Base-by-base conservation (phyloP, 2,888 invertebrate species). In the Ormyrus nitidulus region DNA sequence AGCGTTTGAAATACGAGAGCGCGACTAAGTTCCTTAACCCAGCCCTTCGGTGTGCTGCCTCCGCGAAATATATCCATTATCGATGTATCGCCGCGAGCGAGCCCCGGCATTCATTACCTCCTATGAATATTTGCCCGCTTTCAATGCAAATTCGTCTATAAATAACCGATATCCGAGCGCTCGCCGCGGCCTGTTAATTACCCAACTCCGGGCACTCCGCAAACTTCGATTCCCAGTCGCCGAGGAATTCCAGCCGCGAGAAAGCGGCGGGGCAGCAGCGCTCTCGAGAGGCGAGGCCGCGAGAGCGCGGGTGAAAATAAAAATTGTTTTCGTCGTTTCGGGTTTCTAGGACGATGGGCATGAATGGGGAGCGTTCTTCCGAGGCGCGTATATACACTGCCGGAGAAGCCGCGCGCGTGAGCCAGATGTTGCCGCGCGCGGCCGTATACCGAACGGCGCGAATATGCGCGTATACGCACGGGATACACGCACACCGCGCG, bases 281-380 rank as follows among this genome's bases (percentile, higher is more conserved):
- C 48, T 46, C 13, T 13, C 13, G 13, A 13, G 13, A 13, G 13
- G 13, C 13, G 13, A 13, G 13, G 13, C 13, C 13, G 13, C 13
- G 13, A 13, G 19, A 19, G 19, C 19, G 19, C 19, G 19, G 19
- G 19, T 0, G 19, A 19, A 19, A 19, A 19, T 2, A 88, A 88
- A 89, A 88, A 86, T 86, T 89, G 89, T 89, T 89, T 88, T 88
- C 87, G 88, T 89, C 88, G 88, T 87, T 88, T 88, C 87, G 85
- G 88, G 87, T 89, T 89, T 89, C 88, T 87, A 87, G 89, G 84
- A 87, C 87, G 85, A 34, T 1, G 44, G 83, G 85, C 86, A 86
- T 88, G 88, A 89, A 89, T 89, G 87, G 86, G 53, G 82, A 74
- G 80, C 81, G 73, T 84, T 77, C 61, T 62, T 64, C 49, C 64